phyloP scores from a whole-genome alignment of 2,888 invertebrate species.

The Thecocarcelia acutangulata region DNA sequence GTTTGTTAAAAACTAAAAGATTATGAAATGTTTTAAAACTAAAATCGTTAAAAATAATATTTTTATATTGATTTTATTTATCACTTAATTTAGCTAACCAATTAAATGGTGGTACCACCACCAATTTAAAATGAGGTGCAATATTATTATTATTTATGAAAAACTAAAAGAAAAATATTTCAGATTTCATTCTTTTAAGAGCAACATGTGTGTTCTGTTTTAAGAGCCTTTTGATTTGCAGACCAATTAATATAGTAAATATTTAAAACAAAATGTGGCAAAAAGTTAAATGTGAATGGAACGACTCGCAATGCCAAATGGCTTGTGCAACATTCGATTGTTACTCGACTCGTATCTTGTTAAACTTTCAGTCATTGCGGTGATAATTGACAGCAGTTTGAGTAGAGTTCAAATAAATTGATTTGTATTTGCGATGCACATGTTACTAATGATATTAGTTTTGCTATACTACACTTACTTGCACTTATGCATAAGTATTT shows the following conservation, averaged over 20 bases:
- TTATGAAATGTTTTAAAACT: constrained; percentile 4
- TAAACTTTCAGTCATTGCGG: neutral
- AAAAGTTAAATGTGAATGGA: neutral
- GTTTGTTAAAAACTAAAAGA: neutral
- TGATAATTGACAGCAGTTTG: constrained; percentile 2
- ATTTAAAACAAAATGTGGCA: neutral
- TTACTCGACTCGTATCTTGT: neutral
- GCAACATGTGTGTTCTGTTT: too few relatives aligned
- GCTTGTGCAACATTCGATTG: neutral
- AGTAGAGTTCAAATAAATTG: constrained; percentile 23
- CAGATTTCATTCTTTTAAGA: too few relatives aligned
- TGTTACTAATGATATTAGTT: neutral
- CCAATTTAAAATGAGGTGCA: constrained; percentile 21
- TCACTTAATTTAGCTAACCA: constrained; percentile 23
- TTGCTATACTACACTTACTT: too few relatives aligned
- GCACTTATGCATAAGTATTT: too few relatives aligned
- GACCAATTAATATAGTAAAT: too few relatives aligned
- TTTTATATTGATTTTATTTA: constrained; percentile 15
- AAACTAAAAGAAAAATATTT: neutral
- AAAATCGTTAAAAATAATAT: constrained; percentile 9
- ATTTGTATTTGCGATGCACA: neutral
- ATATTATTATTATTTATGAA: neutral
- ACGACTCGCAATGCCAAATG: neutral
- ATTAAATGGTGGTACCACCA: constrained; percentile 10
- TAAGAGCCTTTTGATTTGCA: too few relatives aligned